Evolutionary conservation across 2,888 invertebrate genomes (phyloP), one percentile per base, ranked within the genome.

Genomic region (Ariolimax columbianus): DNA sequence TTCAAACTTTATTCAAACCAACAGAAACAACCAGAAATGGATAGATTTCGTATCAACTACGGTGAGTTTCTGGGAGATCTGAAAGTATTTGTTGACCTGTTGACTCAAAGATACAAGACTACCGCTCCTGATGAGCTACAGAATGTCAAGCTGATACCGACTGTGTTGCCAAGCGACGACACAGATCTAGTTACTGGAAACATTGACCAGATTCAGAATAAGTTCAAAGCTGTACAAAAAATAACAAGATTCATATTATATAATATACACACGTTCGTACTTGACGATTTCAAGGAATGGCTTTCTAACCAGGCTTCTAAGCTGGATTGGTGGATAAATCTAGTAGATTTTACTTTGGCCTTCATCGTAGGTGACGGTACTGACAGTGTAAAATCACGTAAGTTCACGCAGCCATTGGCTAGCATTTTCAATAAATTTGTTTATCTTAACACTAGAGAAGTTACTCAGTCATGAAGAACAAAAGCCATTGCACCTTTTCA

Each of bases 11-110:
- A 7, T 68, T n/a, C n/a, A n/a, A n/a, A n/a, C n/a, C n/a, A n/a
- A n/a, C n/a, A n/a, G n/a, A n/a, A 72, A 36, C 19, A 14, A 72
- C 26, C 72, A 40, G 43, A 72, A 19, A 72, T 72, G 72, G 72
- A 72, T 26, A 43, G 43, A 26, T 40, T 72, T 40, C 40, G 40
- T 43, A 72, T 26, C n/a, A 72, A 72, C 40, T 72, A 72, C n/a
- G 72, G 43, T 26, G 43, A 72, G 26, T 72, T 72, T 26, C 9
- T 2, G 33, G 43, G 26, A 40, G 72, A 72, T n/a, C 43, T 72
- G 4, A 40, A 40, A 23, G 40, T 23, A 6, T 72, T 72, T 40
- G 26, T 72, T 3, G 72, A 72, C 4, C n/a, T 40, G 26, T 38
- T 72, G 26, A 4, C 72, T 3, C 26, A 72, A 14, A 4, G 40